Base-by-base conservation (phyloP, 2,113 vertebrate genomes). In the Triplophysa tibetana region DNA sequence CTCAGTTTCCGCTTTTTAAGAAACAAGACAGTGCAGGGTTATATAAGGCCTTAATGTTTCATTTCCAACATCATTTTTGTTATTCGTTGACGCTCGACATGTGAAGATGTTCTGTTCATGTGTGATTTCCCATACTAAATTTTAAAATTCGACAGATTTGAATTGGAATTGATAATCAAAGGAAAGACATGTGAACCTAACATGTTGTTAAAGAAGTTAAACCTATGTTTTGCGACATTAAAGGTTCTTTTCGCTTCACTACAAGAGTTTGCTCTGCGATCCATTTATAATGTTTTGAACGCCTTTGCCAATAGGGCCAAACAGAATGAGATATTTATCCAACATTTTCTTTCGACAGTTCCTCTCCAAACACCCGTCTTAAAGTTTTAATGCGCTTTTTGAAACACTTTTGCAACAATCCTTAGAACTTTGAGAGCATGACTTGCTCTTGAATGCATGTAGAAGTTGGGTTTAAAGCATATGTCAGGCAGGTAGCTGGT, bases 1-100 rank as follows among this genome's bases (percentile, higher is more conserved):
- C 91, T 70, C n/a, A 33, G 68, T 72, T 33, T 70, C 45, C n/a
- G 8, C 11, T 10, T 56, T 70, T 2, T 8, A 19, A 16, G 8
- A 58, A n/a, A 21, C 17, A 7, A 11, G 16, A 11, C 52, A 5
- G 0, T 29, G 16, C 11, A 33, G 5, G 2, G 5, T 67, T 45
- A 23, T 13, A 45, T 41, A 41, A n/a, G 16, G 17, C 4, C 21
- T 1, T 69, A 0, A 3, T 21, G 54, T 21, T 58, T 17, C 24
- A 17, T 26, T 50, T 69, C 3, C 14, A n/a, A 19, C 2, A n/a
- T 70, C 1, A n/a, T 70, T 29, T 17, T 8, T 11, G 19, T 33
- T 21, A 56, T 14, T 17, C 50, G 33, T 38, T 7, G 33, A 38
- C 6, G 6, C 29, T 38, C 33, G 6, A 38, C 33, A 56, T 56